A percentile compares a stretch with the other conserved stretches of the same genome.
phyloP scores from a whole-genome alignment of 2,888 invertebrate genomes.

The Dioctria rufipes region DNA sequence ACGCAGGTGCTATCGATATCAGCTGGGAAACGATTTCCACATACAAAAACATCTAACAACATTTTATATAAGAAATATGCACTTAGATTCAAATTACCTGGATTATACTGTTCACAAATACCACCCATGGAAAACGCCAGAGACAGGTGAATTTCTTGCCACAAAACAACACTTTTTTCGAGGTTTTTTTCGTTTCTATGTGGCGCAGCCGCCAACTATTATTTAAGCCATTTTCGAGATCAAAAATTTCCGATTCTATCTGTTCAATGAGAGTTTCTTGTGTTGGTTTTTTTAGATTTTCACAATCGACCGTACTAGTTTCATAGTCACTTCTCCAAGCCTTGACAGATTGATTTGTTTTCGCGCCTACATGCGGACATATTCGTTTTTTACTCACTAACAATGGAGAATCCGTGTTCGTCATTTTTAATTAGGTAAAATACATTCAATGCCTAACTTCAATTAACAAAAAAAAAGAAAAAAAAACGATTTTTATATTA shows the following conservation, averaged over 20 bases:
- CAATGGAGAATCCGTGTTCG: neutral
- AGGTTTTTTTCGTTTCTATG: constrained; percentile 11
- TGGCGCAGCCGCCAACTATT: neutral
- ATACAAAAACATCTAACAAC: neutral
- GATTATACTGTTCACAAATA: constrained; percentile 3
- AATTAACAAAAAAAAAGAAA: neutral
- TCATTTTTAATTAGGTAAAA: constrained; percentile 4
- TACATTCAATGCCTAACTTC: neutral
- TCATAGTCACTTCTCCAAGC: constrained; percentile 8
- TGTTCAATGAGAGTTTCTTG: constrained; percentile 9
- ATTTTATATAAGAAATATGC: no score
- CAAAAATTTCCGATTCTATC: neutral
- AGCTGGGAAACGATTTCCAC: constrained; percentile 7
- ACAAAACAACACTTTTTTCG: neutral
- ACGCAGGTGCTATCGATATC: neutral
- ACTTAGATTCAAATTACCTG: constrained; percentile 15
- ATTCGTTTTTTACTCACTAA: neutral
- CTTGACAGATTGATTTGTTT: neutral
- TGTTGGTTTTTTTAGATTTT: constrained; percentile 15
- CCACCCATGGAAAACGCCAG: constrained; percentile 33
- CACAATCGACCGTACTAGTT: neutral
- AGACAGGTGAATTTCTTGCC: constrained; percentile 1
- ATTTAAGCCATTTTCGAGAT: neutral
- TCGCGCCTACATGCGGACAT: constrained; percentile 9
- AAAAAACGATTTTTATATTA: no score